A percentile compares a stretch with the other conserved stretches of the same genome.
phyloP scores from a whole-genome alignment of 2,113 vertebrate species.

The Podarcis raffonei region DNA sequence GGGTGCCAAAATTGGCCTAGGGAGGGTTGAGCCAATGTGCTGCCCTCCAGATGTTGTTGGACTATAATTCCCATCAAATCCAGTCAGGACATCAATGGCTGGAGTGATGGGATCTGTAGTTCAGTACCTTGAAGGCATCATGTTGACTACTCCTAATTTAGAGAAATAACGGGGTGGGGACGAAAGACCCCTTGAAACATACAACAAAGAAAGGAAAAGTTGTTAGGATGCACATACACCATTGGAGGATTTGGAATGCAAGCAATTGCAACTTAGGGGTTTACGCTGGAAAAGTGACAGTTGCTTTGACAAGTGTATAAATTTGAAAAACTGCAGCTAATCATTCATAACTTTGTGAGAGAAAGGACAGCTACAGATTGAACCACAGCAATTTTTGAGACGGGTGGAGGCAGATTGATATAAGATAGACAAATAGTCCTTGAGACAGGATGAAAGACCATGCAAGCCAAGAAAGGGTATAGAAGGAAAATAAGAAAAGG shows the following conservation, averaged over 20 bases:
- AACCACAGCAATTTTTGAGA: neutral
- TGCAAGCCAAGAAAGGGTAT: neutral
- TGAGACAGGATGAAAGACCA: neutral
- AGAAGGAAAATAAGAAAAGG: neutral
- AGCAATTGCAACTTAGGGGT: neutral
- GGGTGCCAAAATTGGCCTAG: neutral
- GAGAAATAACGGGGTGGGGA: neutral
- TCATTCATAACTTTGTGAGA: neutral
- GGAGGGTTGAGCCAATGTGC: neutral
- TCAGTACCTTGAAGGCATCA: no score
- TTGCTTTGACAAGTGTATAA: neutral
- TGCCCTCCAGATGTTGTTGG: no score
- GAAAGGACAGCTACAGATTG: neutral
- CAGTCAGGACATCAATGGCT: neutral
- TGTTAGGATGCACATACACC: neutral
- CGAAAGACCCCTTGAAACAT: neutral
- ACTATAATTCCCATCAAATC: no score
- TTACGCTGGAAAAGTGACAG: neutral
- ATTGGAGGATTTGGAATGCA: neutral
- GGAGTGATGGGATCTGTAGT: neutral
- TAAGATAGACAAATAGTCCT: neutral
- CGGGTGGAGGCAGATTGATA: neutral
- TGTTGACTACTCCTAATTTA: no score
- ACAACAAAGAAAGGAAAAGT: neutral
- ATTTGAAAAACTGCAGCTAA: neutral